phyloP scores from a whole-genome alignment of 2,888 invertebrate species.

The Drosophila leonis region DNA sequence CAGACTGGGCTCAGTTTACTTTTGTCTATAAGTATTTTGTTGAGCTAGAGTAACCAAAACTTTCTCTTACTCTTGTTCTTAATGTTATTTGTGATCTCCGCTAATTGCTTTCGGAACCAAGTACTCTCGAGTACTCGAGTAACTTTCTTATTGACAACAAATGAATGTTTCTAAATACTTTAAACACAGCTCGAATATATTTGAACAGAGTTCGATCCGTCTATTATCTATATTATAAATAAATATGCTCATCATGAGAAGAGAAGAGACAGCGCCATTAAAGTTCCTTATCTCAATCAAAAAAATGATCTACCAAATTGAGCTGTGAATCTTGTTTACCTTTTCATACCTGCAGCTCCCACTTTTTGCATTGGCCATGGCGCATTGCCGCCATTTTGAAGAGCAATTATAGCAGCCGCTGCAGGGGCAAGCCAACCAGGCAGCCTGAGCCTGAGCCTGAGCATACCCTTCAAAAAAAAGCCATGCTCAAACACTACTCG shows the following conservation, averaged over 20 bases:
- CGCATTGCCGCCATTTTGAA: slow-evolving; percentile 61
- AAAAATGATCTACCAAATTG: not conserved
- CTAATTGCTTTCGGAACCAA: too few species aligned
- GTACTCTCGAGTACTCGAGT: too few species aligned
- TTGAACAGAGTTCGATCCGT: not conserved
- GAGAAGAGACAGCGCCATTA: not conserved
- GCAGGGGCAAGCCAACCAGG: slow-evolving; percentile 19
- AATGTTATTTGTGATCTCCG: too few species aligned
- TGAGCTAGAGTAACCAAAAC: too few species aligned
- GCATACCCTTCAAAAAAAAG: not conserved
- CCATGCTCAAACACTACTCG: too few species aligned
- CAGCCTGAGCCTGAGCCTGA: slow-evolving; percentile 16
- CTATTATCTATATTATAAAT: too few species aligned
- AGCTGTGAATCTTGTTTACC: slow-evolving; percentile 4
- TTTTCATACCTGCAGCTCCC: not conserved
- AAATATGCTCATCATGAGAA: not conserved
- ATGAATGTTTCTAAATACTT: too few species aligned
- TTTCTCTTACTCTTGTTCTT: too few species aligned
- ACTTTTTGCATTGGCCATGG: slow-evolving; percentile 40
- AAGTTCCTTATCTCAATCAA: not conserved
- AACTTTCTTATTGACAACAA: too few species aligned
- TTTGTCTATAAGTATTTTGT: too few species aligned
- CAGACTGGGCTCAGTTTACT: too few species aligned
- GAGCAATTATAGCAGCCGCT: slow-evolving; percentile 54
- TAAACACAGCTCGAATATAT: not conserved